Percentiles rank a stretch among this genome's conserved stretches.
phyloP scores from a whole-genome alignment of 2,113 vertebrate genomes.

The Fregetta grallaria region DNA sequence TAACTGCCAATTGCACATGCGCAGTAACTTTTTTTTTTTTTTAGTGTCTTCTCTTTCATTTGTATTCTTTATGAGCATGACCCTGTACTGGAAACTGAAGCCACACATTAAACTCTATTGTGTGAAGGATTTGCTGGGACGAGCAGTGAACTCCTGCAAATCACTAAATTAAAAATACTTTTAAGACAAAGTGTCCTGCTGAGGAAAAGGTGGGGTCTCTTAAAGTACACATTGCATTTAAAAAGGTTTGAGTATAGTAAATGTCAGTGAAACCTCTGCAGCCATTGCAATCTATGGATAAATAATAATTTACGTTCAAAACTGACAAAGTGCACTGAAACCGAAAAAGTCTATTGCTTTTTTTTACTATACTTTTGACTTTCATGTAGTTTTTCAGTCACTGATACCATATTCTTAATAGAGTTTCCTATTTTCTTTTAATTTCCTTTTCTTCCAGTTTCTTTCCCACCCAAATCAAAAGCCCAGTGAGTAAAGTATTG shows the following conservation, averaged over 20 bases:
- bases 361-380: background rate
- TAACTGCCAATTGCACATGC: slow-evolving; percentile 10
- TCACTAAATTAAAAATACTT: slow-evolving; percentile 16
- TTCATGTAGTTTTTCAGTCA: background rate
- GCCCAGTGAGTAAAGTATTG: background rate
- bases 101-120: background rate
- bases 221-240: background rate
- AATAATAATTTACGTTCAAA: background rate
- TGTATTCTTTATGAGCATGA: slow-evolving; percentile 30
- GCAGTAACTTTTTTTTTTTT: slow-evolving; percentile 11
- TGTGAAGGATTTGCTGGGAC: slow-evolving; percentile 21
- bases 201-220: background rate
- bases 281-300: background rate
- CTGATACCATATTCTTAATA: background rate
- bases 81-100: slow-evolving; percentile 23
- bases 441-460: background rate
- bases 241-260: background rate
- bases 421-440: background rate
- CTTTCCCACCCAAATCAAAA: slow-evolving; percentile 23
- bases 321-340: background rate
- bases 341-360: background rate
- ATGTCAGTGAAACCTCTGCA: background rate
- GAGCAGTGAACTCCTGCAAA: background rate
- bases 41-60: background rate
- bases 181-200: background rate